Conservation (phyloP, 1,140 invertebrate species). For the Listronotus oregonensis region DNA sequence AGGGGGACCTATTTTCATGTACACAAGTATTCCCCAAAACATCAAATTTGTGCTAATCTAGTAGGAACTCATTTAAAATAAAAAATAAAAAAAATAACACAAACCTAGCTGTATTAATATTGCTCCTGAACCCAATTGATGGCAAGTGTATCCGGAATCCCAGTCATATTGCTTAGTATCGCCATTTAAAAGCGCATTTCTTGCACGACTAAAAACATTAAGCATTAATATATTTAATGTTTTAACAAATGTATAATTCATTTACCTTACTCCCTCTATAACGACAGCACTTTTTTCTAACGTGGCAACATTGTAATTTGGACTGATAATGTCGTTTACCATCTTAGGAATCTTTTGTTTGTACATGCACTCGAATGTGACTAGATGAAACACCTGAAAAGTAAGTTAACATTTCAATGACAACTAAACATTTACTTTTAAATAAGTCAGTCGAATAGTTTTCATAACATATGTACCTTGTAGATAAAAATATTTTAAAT, state of each 20-base stretch:
- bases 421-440: background rate
- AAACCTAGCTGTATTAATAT: slow-evolving; percentile 90
- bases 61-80: too few relatives aligned
- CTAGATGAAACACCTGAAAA: slow-evolving; percentile 86
- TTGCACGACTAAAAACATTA: slow-evolving; percentile 68
- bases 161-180: slow-evolving; percentile 95
- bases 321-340: slow-evolving; percentile 80
- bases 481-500: too few relatives aligned
- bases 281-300: slow-evolving; percentile 87
- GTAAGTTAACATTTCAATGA: background rate
- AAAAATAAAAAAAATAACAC: too few relatives aligned
- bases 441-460: too few relatives aligned
- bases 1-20: too few relatives aligned
- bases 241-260: background rate
- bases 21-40: too few relatives aligned
- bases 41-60: too few relatives aligned
- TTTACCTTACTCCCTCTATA: slow-evolving; percentile 85
- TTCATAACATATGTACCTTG: too few relatives aligned
- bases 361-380: slow-evolving; percentile 88
- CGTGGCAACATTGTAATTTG: slow-evolving; percentile 90
- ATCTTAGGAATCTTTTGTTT: slow-evolving; percentile 76
- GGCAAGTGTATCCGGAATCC: slow-evolving; percentile 98
- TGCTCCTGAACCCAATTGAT: slow-evolving; percentile 93
- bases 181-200: slow-evolving; percentile 96
- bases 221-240: too few relatives aligned